Evolutionary conservation across 2,113 vertebrate species (phyloP).

Genomic region (Ceratotherium simum): DNA sequence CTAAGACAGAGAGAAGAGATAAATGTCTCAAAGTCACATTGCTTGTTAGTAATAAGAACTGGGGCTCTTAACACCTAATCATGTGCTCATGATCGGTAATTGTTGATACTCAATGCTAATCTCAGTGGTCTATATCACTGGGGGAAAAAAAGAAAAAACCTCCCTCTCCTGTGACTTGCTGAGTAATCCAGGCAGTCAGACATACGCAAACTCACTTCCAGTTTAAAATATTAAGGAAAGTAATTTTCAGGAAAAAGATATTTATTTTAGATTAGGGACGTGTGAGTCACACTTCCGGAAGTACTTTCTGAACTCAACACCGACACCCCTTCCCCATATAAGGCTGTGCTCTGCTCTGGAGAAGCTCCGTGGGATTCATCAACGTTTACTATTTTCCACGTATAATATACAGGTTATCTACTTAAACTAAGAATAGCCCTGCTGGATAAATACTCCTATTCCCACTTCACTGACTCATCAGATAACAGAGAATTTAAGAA

Average conservation of each 20-base stretch:
- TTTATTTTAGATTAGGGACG: not conserved
- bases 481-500: not conserved
- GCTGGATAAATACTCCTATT: not conserved
- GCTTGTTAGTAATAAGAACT: not conserved
- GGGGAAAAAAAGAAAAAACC: not conserved
- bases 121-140: not conserved
- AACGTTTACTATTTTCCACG: not conserved
- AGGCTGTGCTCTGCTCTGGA: not conserved
- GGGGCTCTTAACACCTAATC: not conserved
- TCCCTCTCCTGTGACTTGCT: not conserved
- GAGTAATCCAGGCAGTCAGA: not conserved
- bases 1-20: not conserved
- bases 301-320: not conserved
- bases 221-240: not conserved
- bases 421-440: not conserved
- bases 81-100: not conserved
- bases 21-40: not conserved
- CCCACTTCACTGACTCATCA: fast-evolving
- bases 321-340: fast-evolving
- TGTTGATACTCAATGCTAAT: not conserved
- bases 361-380: not conserved
- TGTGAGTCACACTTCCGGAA: not conserved
- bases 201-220: not conserved
- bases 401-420: not conserved
- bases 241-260: not conserved